These are phyloP conservation scores for Ceyx erithaca DNA, from an alignment of 2,797 vertebrate genomes.

Conservation along the genomic window DNA sequence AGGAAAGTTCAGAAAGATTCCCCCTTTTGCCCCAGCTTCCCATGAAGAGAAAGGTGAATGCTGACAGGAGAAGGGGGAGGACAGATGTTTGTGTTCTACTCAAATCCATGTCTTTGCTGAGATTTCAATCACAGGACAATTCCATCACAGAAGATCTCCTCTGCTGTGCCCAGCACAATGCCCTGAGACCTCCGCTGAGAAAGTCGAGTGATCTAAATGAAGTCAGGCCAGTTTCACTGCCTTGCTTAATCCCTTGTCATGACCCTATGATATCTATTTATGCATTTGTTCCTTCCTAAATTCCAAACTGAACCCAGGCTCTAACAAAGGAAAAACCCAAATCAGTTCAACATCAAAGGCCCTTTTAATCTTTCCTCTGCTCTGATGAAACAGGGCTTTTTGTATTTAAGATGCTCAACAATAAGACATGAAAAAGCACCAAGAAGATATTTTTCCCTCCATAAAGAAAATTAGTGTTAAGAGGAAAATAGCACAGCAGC, in stretches of 20 bases:
- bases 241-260: background rate
- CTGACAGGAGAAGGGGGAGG: background rate
- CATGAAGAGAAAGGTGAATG: background rate
- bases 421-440: constrained; percentile 22
- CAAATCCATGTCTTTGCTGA: background rate
- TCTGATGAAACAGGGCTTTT: constrained; percentile 25
- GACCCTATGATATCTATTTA: constrained; percentile 13
- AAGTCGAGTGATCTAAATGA: background rate
- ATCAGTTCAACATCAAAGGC: constrained; percentile 68
- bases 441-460: background rate
- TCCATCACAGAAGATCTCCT: background rate
- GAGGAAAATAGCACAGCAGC: background rate
- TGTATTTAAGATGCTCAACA: constrained; percentile 30
- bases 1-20: background rate
- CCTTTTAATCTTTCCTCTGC: constrained; percentile 46
- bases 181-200: background rate
- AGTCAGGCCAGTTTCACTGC: background rate
- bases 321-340: constrained; percentile 56
- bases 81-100: background rate
- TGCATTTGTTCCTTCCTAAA: constrained; percentile 29
- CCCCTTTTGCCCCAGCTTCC: background rate
- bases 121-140: background rate
- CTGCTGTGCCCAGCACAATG: background rate
- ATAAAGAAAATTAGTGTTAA: background rate
- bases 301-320: constrained; percentile 32